phyloP scores from a whole-genome alignment of 2,888 invertebrate genomes.

The Chrysina gloriosa region DNA sequence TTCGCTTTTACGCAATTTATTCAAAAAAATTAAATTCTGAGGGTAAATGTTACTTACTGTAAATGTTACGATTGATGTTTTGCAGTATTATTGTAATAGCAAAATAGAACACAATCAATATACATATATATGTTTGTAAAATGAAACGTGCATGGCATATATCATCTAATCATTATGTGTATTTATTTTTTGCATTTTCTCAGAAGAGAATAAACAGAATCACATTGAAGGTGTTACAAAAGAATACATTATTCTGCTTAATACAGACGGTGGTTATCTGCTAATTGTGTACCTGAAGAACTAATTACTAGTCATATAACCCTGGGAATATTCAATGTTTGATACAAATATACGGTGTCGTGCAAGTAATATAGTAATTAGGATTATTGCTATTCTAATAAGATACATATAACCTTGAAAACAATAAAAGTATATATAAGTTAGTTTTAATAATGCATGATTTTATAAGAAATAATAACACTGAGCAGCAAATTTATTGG shows the following conservation, averaged over 20 bases:
- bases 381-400: constrained; percentile 38
- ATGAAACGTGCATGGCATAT: too few species aligned
- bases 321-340: constrained; percentile 29
- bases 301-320: constrained; percentile 17
- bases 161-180: too few species aligned
- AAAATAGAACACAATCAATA: too few species aligned
- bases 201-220: too few species aligned
- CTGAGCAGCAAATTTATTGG: constrained; percentile 13
- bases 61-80: too few species aligned
- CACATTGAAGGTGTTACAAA: too few species aligned
- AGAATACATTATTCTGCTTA: background rate
- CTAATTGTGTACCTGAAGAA: background rate
- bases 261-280: background rate
- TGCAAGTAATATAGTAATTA: constrained; percentile 42
- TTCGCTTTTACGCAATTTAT: too few species aligned
- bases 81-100: too few species aligned
- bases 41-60: too few species aligned
- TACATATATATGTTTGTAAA: too few species aligned
- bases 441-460: constrained; percentile 41
- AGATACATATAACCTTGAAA: constrained; percentile 31
- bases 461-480: constrained; percentile 39
- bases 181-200: too few species aligned
- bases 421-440: constrained; percentile 22
- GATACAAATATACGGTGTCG: constrained; percentile 38
- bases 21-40: too few species aligned